Percentiles rank a stretch among this genome's conserved stretches.
These are phyloP conservation scores for cat (Felis catus) DNA, from an alignment of 2,113 vertebrate genomes.

Conservation along the genomic window DNA sequence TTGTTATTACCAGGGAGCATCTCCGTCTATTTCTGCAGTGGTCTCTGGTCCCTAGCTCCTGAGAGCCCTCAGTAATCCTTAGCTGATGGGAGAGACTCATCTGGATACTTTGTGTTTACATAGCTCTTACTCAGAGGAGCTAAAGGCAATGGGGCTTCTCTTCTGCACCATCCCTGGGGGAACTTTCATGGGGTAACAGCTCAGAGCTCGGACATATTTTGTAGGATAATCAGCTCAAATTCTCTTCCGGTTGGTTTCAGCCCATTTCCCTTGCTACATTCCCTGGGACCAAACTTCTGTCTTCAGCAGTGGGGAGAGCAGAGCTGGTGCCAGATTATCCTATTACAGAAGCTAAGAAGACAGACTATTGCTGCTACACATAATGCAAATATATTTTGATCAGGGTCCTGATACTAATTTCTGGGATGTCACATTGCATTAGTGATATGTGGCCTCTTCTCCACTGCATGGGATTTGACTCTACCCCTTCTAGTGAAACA, in stretches of 20 bases:
- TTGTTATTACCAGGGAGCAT: background rate
- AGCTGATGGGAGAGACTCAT: slow-evolving; percentile 33
- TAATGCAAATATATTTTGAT: slow-evolving; percentile 67
- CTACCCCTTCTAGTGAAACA: slow-evolving; percentile 44
- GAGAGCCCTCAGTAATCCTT: slow-evolving; percentile 48
- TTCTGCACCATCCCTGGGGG: background rate
- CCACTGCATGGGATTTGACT: slow-evolving; percentile 54
- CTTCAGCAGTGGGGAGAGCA: background rate
- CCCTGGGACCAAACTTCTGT: slow-evolving; percentile 55
- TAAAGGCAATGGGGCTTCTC: slow-evolving; percentile 68
- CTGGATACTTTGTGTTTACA: slow-evolving; percentile 51
- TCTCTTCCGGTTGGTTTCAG: slow-evolving; percentile 67
- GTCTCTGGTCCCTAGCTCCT: background rate
- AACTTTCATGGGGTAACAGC: background rate
- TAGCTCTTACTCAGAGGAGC: slow-evolving; percentile 54
- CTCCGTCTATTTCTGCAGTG: background rate
- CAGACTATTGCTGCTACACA: background rate
- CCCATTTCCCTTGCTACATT: slow-evolving; percentile 51
- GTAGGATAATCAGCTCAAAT: slow-evolving; percentile 60
- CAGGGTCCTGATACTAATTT: slow-evolving; percentile 66
- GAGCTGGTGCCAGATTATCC: background rate
- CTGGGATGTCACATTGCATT: slow-evolving; percentile 44
- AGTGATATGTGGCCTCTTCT: background rate
- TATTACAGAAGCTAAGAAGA: slow-evolving; percentile 7
- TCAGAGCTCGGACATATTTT: slow-evolving; percentile 48